Base-by-base conservation (phyloP, 2,797 vertebrate species). In the Cuculus canorus region DNA sequence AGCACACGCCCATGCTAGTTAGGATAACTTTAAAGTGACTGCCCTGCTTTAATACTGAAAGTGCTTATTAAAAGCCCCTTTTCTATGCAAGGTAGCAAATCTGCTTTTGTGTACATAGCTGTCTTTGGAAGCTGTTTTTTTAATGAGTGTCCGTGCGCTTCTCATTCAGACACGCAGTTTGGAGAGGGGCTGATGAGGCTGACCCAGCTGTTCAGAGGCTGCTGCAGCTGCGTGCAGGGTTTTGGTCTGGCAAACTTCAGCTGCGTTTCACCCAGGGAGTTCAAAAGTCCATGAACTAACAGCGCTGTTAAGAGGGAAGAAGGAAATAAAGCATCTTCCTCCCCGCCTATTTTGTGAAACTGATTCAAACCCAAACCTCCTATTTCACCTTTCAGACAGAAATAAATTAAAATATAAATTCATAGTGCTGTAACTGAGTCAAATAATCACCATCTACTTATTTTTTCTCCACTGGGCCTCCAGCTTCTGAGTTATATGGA, bases 261-360 rank as follows among this genome's bases (percentile, higher is more conserved):
- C 59, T 77, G 27, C 1, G 2, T 94, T 94, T 92, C 9, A 25
- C 33, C 47, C 4, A 9, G 37, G 48, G 19, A 50, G 43, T 47
- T 90, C 54, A 57, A 21, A 91, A 90, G 71, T 69, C 57, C 32
- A n/a, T 91, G 64, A 85, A 48, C 37, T 56, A 53, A 63, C 63
- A 87, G n/a, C 15, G 24, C 48, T 41, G 19, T 59, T 27, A 61
- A 47, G 11, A 53, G 18, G 11, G 21, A 69, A 63, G 48, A 76
- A 43, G 13, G 33, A 87, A 69, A 57, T 19, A 35, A 45, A 86
- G 12, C 43, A n/a, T 73, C 30, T 48, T 87, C 30, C 10, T 41
- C 17, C 22, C 5, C 1, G 23, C 16, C 4, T 52, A 63, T 25
- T 80, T 60, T 59, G 32, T 57, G 48, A 64, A 57, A 73, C 25